These are phyloP conservation scores for Manduca sexta DNA, from an alignment of 1,140 invertebrate genomes.

Conservation along the genomic window DNA sequence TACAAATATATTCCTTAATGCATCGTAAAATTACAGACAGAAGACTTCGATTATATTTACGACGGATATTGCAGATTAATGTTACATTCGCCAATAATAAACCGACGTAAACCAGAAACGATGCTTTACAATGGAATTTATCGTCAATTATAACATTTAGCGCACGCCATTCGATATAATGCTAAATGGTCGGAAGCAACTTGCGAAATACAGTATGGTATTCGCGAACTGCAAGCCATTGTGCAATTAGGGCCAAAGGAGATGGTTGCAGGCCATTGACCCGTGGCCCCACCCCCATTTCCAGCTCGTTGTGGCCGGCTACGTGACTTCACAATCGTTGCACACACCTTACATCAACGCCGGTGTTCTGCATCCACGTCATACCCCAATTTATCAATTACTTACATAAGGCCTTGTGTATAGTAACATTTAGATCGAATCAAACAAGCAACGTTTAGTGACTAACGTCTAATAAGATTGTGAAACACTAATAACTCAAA, in stretches of 20 bases:
- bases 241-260: slow-evolving; percentile 46
- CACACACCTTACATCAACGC: slow-evolving; percentile 34
- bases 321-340: slow-evolving; percentile 47
- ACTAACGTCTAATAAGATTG: too few species aligned
- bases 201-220: slow-evolving; percentile 29
- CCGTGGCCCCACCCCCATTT: slow-evolving; percentile 39
- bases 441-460: too few species aligned
- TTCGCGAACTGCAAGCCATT: slow-evolving; percentile 44
- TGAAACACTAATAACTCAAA: too few species aligned
- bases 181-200: slow-evolving; percentile 12
- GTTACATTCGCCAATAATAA: too few species aligned
- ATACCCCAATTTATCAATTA: neutral
- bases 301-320: slow-evolving; percentile 28
- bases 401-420: too few species aligned
- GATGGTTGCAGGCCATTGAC: slow-evolving; percentile 37
- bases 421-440: too few species aligned
- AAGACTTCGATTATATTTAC: too few species aligned
- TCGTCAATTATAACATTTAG: slow-evolving; percentile 4
- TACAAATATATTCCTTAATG: too few species aligned
- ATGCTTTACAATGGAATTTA: too few species aligned
- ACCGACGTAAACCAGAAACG: too few species aligned
- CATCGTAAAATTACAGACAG: too few species aligned
- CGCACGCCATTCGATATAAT: slow-evolving; percentile 4
- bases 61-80: too few species aligned
- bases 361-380: neutral